Evolutionary conservation across 2,888 invertebrate species (phyloP).

Genomic region (Pseudeuparius sepicola): DNA sequence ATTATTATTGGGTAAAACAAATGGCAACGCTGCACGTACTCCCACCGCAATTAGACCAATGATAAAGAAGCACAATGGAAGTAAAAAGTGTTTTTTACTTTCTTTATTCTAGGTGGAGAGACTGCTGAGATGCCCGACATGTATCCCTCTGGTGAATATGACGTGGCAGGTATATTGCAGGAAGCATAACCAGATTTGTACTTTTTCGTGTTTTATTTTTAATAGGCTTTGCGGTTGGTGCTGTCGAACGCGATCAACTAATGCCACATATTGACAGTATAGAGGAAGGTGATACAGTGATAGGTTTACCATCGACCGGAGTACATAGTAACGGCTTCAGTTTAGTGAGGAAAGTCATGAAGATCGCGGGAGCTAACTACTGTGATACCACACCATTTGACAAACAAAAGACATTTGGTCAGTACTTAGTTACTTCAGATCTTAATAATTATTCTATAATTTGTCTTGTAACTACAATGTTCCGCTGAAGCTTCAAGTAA

Average conservation of each 20-base stretch:
- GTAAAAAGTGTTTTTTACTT: constrained; percentile 2
- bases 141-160: constrained; percentile 81
- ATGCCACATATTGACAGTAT: constrained; percentile 61
- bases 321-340: constrained; percentile 94
- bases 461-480: too few species aligned
- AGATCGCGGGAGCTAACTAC: constrained; percentile 53
- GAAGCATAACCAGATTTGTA: too few species aligned
- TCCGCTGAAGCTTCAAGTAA: too few species aligned
- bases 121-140: constrained; percentile 97
- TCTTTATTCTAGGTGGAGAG: constrained; percentile 63
- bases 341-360: constrained; percentile 70
- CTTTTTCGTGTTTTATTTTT: too few species aligned
- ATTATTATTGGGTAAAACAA: too few species aligned
- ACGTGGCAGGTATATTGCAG: constrained; percentile 63
- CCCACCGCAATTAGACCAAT: too few species aligned
- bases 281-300: constrained; percentile 63
- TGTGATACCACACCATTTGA: constrained; percentile 64
- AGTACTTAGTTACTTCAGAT: constrained; percentile 21
- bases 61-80: too few species aligned
- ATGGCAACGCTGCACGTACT: too few species aligned
- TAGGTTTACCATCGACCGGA: constrained; percentile 83
- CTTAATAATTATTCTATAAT: constrained; percentile 10
- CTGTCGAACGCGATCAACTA: constrained; percentile 65
- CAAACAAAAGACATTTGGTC: constrained; percentile 59
- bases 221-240: constrained; percentile 81